Base-by-base conservation (phyloP, 2,888 invertebrate genomes). In the Drosophila gaucha region DNA sequence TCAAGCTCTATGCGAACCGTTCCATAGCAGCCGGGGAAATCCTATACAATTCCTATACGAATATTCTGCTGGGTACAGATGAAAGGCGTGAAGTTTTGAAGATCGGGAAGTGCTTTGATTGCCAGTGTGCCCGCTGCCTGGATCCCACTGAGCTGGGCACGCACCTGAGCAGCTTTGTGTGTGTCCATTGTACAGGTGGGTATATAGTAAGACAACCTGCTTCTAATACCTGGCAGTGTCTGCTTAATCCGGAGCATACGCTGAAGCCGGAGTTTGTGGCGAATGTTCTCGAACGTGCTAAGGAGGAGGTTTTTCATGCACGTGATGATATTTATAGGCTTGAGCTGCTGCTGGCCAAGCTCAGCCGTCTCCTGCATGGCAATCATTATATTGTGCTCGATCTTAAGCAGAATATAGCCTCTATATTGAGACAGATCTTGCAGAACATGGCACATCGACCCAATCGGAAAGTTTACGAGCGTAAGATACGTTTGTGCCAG, bases 61-160 rank as follows among this genome's bases (percentile, higher is more conserved):
- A 94, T 89, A 93, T 94, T 0, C 91, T 96, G 55, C 92, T 95
- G 93, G 95, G 96, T 0, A 95, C 94, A n/a, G 91, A 92, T 0
- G 93, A 95, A 60, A 93, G 96, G 38, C 94, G 94, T 60, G 92
- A 94, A 46, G 94, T 95, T 86, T 91, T 96, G 3, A 91, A 92
- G 54, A 92, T 94, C 63, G 95, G 96, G 18, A 97, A 97, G 91
- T 96, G 96, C 88, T 96, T 96, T 80, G 93, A 94, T 69, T 97
- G 96, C 80, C 90, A 90, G 0, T 97, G 96, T 80, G 75, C 85
- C 0, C 92, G 96, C 20, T 97, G 96, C 79, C 85, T 88, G 1
- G 96, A 96, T 92, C 93, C 94, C 3, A 94, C 94, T 0, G 96
- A 97, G 89, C 85, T 95, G 58, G 94, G 94, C 0, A 95, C 96